phyloP scores from a whole-genome alignment of 1,140 invertebrate species.

The Stegodyphus dumicola region DNA sequence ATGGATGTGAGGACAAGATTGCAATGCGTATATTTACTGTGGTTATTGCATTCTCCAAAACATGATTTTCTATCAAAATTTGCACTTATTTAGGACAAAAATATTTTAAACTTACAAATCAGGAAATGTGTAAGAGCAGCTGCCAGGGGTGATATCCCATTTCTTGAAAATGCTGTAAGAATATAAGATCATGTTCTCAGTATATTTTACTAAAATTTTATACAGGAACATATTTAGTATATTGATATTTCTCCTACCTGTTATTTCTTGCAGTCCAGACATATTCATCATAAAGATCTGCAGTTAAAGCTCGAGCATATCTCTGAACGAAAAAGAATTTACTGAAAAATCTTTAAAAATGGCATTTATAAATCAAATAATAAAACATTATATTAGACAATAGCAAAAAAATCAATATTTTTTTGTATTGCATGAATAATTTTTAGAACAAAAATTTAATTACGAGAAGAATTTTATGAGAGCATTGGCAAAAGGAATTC shows the following conservation, averaged over 20 bases:
- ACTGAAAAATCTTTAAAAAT: neutral
- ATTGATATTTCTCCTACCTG: neutral
- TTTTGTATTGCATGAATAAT: no score
- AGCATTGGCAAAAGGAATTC: no score
- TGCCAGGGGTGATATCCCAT: neutral
- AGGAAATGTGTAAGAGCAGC: constrained; percentile 24
- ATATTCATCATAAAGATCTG: constrained; percentile 22
- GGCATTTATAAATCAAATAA: neutral
- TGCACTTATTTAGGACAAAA: neutral
- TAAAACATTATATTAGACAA: neutral
- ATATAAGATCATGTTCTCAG: neutral
- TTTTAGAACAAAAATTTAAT: no score
- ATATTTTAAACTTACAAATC: constrained; percentile 30
- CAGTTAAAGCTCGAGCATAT: constrained; percentile 21
- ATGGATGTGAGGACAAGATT: no score
- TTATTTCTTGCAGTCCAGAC: neutral
- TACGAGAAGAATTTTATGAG: no score
- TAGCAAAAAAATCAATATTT: no score
- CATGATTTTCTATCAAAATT: no score
- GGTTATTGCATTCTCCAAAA: no score
- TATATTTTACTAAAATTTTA: neutral
- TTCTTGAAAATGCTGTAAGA: constrained; percentile 24
- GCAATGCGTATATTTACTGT: no score
- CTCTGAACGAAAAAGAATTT: neutral
- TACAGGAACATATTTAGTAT: no score